A percentile compares a stretch with the other conserved stretches of the same genome.
These are phyloP conservation scores for Thryonomys swinderianus DNA, from an alignment of 2,113 vertebrate genomes.

Conservation along the genomic window DNA sequence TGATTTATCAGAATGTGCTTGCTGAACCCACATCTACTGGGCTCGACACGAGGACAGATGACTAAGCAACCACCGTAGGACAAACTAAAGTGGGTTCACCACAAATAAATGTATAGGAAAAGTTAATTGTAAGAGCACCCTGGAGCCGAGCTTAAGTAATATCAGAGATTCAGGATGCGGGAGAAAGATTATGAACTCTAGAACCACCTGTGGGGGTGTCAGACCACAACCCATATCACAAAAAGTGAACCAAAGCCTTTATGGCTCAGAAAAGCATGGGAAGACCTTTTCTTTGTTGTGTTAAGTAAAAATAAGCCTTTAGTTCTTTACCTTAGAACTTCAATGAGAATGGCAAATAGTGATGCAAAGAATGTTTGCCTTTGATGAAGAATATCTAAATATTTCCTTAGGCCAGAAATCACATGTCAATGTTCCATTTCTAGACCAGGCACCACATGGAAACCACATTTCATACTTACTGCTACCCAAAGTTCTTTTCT, in stretches of 20 bases:
- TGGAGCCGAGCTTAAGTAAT: background rate
- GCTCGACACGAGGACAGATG: background rate
- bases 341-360: slow-evolving; percentile 37
- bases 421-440: background rate
- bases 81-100: slow-evolving; percentile 56
- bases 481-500: background rate
- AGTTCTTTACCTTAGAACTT: slow-evolving; percentile 13
- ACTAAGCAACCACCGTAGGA: slow-evolving; percentile 30
- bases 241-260: slow-evolving; percentile 58
- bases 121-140: slow-evolving; percentile 48
- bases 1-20: slow-evolving; percentile 38
- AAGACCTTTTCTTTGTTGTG: slow-evolving; percentile 11
- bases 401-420: background rate
- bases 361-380: slow-evolving; percentile 4
- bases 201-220: slow-evolving; percentile 48
- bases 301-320: slow-evolving; percentile 41
- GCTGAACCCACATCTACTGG: slow-evolving; percentile 21
- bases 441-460: background rate
- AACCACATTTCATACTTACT: background rate
- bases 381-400: slow-evolving; percentile 9
- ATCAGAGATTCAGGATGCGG: background rate
- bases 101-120: slow-evolving; percentile 68
- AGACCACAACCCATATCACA: slow-evolving; percentile 55
- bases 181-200: slow-evolving; percentile 38
- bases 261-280: slow-evolving; percentile 24